These are phyloP conservation scores for Eupsilia transversa DNA, from an alignment of 2,888 invertebrate species.

Conservation along the genomic window DNA sequence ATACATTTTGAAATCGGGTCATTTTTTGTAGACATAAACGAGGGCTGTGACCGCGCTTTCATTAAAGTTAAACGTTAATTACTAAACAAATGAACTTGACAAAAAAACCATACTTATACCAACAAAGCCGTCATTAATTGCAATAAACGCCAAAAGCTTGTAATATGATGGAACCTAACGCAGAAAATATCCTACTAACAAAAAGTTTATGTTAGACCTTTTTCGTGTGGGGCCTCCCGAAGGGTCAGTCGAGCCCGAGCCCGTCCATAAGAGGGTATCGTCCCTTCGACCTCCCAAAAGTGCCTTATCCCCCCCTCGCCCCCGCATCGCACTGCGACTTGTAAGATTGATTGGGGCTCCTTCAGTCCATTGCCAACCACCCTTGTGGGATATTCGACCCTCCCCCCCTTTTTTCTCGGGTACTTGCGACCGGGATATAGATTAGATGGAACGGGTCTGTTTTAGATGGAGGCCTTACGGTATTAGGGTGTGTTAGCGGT, in stretches of 20 bases:
- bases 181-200: constrained; percentile 77
- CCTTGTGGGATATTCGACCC: constrained; percentile 88
- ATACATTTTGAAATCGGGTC: not conserved
- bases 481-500: constrained; percentile 47
- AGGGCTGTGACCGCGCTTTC: not conserved
- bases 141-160: constrained; percentile 62
- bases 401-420: constrained; percentile 88
- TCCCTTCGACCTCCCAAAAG: constrained; percentile 85
- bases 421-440: constrained; percentile 78
- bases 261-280: constrained; percentile 89
- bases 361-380: constrained; percentile 90
- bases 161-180: constrained; percentile 65
- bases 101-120: constrained; percentile 11
- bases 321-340: constrained; percentile 86
- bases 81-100: constrained; percentile 10
- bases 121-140: constrained; percentile 58
- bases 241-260: constrained; percentile 84
- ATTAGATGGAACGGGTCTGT: constrained; percentile 77
- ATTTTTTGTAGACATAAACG: not conserved
- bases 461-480: constrained; percentile 54
- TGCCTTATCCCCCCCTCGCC: constrained; percentile 73
- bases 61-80: constrained; percentile 14
- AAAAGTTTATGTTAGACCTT: constrained; percentile 87
- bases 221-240: constrained; percentile 79
- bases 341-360: constrained; percentile 91